phyloP scores from a whole-genome alignment of 2,797 vertebrate genomes.

The Hafferia zeledoni region DNA sequence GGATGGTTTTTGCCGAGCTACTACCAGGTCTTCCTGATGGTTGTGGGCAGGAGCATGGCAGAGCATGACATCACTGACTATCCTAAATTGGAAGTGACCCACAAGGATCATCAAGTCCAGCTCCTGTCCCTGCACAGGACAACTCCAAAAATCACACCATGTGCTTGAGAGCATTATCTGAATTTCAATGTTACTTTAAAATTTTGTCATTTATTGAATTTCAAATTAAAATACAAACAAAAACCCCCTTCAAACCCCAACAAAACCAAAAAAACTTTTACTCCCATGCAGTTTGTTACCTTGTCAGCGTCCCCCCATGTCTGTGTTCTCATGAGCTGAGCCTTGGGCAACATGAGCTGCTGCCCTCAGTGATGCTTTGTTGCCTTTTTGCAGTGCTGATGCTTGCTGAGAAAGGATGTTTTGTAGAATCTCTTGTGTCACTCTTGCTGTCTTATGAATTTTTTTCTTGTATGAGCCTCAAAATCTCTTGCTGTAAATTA shows the following conservation, averaged over 20 bases:
- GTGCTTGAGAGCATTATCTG: neutral
- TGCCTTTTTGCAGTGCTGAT: neutral
- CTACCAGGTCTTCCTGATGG: neutral
- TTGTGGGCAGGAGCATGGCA: neutral
- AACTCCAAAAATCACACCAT: neutral
- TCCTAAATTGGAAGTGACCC: neutral
- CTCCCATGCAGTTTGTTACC: neutral
- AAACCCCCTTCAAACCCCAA: neutral
- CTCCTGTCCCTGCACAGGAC: neutral
- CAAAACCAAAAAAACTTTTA: neutral
- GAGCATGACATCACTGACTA: neutral
- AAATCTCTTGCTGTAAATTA: neutral
- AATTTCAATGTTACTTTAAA: neutral
- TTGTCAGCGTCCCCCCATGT: rapidly evolving
- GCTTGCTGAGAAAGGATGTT: neutral
- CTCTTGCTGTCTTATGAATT: neutral
- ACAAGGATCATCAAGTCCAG: rapidly evolving
- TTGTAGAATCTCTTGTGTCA: neutral
- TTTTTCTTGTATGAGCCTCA: neutral
- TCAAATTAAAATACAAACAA: neutral
- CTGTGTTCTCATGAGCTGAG: neutral
- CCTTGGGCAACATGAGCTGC: neutral
- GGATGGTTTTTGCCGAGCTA: neutral
- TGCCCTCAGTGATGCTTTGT: neutral
- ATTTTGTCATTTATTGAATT: neutral